Conservation (phyloP, 2,888 invertebrate species). For the Mesorhabditis sp. region DNA sequence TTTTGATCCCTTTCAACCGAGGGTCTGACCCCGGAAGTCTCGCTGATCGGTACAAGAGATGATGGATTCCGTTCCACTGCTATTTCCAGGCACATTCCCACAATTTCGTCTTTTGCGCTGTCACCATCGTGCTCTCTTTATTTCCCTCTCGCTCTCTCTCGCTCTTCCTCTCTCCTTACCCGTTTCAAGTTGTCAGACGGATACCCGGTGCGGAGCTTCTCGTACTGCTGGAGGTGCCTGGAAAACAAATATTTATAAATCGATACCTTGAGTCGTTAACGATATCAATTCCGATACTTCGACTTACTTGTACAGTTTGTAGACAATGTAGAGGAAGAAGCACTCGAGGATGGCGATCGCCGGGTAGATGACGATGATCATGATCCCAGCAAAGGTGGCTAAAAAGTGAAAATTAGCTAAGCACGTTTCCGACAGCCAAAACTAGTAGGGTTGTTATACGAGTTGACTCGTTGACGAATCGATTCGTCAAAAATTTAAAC, state of each 20-base stretch:
- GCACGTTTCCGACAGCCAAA: no score
- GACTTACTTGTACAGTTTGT: constrained; percentile 52
- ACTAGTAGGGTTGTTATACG: no score
- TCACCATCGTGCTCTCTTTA: no score
- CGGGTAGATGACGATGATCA: constrained; percentile 54
- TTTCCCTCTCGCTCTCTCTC: no score
- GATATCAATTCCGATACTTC: background rate
- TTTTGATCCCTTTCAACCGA: no score
- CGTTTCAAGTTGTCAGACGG: constrained; percentile 8
- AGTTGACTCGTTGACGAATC: no score
- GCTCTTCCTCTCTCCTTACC: background rate
- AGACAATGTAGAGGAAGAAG: constrained; percentile 57
- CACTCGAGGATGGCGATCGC: constrained; percentile 51
- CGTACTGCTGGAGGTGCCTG: constrained; percentile 52
- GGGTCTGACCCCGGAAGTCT: no score
- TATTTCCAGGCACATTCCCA: no score
- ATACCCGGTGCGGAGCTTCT: constrained; percentile 35
- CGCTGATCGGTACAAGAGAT: no score
- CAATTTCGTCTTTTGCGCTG: no score
- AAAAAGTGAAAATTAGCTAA: constrained; percentile 9
- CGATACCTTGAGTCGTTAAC: background rate
- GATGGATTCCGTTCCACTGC: no score
- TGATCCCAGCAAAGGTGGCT: constrained; percentile 54
- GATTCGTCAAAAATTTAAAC: no score
- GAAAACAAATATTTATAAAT: constrained; percentile 13